Conservation (phyloP, 2,797 vertebrate species). For the Muscicapa striata region DNA sequence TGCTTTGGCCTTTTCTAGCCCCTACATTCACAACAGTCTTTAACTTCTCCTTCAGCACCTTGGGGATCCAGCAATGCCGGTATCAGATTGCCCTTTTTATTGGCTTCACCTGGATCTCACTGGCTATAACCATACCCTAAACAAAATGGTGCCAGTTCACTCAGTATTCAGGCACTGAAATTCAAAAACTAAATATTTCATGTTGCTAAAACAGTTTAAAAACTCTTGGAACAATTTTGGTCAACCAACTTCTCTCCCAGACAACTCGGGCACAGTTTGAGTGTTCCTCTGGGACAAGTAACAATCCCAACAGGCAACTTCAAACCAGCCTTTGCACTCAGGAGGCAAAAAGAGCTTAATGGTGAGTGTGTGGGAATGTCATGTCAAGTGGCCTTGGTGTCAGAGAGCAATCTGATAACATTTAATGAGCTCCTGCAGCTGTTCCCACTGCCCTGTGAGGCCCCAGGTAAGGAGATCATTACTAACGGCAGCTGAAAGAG, state of each 20-base stretch:
- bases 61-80: background rate
- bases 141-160: background rate
- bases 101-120: background rate
- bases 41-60: background rate
- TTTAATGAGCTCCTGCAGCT: background rate
- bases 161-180: background rate
- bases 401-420: background rate
- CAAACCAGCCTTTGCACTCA: fast-evolving
- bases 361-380: background rate
- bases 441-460: too few relatives aligned
- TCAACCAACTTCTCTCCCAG: background rate
- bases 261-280: background rate
- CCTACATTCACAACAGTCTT: background rate
- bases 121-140: background rate
- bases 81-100: background rate
- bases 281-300: background rate
- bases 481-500: background rate
- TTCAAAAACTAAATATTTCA: background rate
- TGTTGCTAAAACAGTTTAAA: background rate
- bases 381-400: background rate
- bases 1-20: background rate
- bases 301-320: background rate
- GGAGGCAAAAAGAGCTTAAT: background rate
- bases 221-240: background rate
- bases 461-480: background rate